Evolutionary conservation across 1,140 invertebrate species (phyloP).

Genomic region (Heliconius nattereri): DNA sequence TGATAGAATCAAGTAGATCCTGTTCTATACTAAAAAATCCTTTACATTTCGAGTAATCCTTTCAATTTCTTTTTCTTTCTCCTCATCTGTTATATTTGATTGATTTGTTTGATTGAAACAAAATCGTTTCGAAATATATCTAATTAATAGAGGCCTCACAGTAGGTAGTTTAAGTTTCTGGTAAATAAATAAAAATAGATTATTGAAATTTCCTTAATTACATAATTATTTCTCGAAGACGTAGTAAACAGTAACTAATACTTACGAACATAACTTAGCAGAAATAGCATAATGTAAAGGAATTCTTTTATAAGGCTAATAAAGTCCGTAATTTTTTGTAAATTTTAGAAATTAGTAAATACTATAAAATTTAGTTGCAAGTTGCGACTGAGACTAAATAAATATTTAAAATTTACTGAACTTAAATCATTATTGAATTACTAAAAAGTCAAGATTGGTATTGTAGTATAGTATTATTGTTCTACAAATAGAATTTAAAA

Average conservation of each 20-base stretch:
- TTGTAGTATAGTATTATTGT: too few species aligned
- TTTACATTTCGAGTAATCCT: conserved; percentile 64
- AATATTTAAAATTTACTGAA: too few species aligned
- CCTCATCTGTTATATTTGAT: conserved; percentile 48
- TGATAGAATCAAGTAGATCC: too few species aligned
- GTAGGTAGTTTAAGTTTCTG: conserved; percentile 40
- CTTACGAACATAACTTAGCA: conserved; percentile 36
- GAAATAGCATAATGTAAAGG: neutral
- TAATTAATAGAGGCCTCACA: neutral
- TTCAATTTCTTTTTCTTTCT: conserved; percentile 68
- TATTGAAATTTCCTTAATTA: neutral
- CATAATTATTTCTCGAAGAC: neutral
- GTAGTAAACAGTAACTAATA: neutral
- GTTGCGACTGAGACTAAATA: too few species aligned
- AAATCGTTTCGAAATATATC: conserved; percentile 13
- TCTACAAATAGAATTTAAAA: neutral
- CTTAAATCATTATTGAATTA: too few species aligned
- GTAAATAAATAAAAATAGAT: conserved; percentile 34
- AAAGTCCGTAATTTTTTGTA: too few species aligned
- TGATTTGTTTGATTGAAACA: conserved; percentile 40
- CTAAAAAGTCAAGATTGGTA: too few species aligned
- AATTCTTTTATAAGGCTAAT: too few species aligned
- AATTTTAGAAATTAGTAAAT: too few species aligned
- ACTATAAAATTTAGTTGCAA: too few species aligned
- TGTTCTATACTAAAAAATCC: conserved; percentile 27